These are phyloP conservation scores for Callitettix versicolor DNA, from an alignment of 1,140 invertebrate species.

Conservation along the genomic window DNA sequence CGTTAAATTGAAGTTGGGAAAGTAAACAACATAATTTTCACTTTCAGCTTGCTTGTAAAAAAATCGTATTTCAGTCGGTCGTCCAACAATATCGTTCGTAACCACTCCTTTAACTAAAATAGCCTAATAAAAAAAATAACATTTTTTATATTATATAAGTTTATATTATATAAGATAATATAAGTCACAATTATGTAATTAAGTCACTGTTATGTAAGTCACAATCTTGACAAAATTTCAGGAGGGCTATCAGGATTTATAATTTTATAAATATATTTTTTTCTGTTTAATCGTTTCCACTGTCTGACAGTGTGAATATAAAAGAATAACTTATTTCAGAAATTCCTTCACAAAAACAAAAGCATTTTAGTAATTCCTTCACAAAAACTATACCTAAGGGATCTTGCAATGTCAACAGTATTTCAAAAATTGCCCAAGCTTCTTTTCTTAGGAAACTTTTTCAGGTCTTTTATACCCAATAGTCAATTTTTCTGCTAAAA, in stretches of 20 bases:
- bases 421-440: too few species aligned
- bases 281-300: too few species aligned
- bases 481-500: too few species aligned
- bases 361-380: too few species aligned
- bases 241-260: background rate
- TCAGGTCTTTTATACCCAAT: too few species aligned
- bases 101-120: slow-evolving; percentile 89
- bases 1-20: slow-evolving; percentile 89
- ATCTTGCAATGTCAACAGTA: too few species aligned
- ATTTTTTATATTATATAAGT: background rate
- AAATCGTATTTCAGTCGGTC: slow-evolving; percentile 89
- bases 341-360: too few species aligned
- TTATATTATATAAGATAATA: background rate
- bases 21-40: slow-evolving; percentile 93
- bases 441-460: too few species aligned
- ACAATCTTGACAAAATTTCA: background rate
- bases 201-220: background rate
- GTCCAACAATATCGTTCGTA: slow-evolving; percentile 86
- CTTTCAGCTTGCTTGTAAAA: slow-evolving; percentile 91
- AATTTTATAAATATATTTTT: too few species aligned
- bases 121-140: slow-evolving; percentile 35
- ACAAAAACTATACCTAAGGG: too few species aligned
- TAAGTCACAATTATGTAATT: slow-evolving; percentile 4
- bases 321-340: too few species aligned
- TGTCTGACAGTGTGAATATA: too few species aligned